Percentiles rank a stretch among this genome's conserved stretches.
Conservation (phyloP, 2,797 vertebrate species). For the Oreonectes daqikongensis region DNA sequence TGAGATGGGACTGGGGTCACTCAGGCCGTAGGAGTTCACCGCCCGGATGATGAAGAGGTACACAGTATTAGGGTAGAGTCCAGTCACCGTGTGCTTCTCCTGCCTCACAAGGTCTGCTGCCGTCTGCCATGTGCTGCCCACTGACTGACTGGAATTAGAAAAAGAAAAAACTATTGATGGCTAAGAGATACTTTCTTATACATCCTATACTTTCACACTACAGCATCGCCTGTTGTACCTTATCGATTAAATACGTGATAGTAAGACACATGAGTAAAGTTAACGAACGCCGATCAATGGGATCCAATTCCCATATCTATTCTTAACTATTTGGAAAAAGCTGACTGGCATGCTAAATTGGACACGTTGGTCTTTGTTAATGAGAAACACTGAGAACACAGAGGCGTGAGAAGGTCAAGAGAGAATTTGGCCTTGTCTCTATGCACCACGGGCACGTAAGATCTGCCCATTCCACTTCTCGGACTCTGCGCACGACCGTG, state of each 20-base stretch:
- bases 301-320: neutral
- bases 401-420: conserved; percentile 21
- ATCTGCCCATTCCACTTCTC: conserved; percentile 6
- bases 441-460: conserved; percentile 5
- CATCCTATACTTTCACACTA: too few species aligned
- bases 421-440: neutral
- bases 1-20: conserved; percentile 90
- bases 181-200: neutral
- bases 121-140: conserved; percentile 89
- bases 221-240: too few species aligned
- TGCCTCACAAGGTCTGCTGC: conserved; percentile 86
- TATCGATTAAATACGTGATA: too few species aligned
- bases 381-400: conserved; percentile 6
- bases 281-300: neutral
- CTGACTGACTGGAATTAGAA: conserved; percentile 79
- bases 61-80: conserved; percentile 85
- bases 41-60: conserved; percentile 94
- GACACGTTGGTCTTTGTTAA: conserved; percentile 18
- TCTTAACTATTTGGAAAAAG: neutral
- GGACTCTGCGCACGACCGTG: conserved; percentile 27
- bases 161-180: neutral
- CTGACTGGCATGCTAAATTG: conserved; percentile 5
- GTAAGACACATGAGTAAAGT: neutral
- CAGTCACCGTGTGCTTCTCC: conserved; percentile 85
- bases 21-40: conserved; percentile 86